Evolutionary conservation across 2,888 invertebrate species (phyloP), one percentile per base, ranked within the genome.

Genomic region (Bombylius discolor): DNA sequence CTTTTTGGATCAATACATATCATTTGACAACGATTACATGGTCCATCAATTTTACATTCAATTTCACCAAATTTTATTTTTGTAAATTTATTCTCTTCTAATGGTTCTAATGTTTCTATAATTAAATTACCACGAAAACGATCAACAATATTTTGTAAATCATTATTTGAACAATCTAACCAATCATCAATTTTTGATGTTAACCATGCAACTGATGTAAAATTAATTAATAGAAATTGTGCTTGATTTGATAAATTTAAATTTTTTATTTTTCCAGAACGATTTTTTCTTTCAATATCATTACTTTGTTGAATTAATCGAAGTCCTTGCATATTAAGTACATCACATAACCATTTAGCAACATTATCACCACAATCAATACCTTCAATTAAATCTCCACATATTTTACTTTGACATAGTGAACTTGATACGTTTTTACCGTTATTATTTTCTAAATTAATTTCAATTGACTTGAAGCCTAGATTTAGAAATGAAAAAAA

Each of bases 61-160:
- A 64, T 59, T 53, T 78, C 76, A 49, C 86, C 87, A 64, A 94
- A 84, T 51, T 73, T 67, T 56, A 93, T 66, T 56, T 73, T 68
- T 23, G 78, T 72, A 82, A 89, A 90, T 1, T 77, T 70, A 52
- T 84, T 84, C 77, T 97, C 97, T 36, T 82, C 81, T 66, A 94
- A 85, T n/a, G 89, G 79, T 34, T 76, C 66, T 4, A 78, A 73
- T 54, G 87, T 86, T 61, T 84, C 81, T 13, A 95, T 78, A 4
- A 96, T 79, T 46, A 98, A 78, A 75, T 98, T 98, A n/a, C 89
- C 88, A 66, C 98, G 80, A 72, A 98, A 97, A 63, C 97, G 78
- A 59, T 81, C 78, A 5, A 88, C 76, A 44, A 91, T 76, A 61
- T 81, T 79, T 42, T 82, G 79, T 47, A 79, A 67, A 6, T 65